Percentiles rank a stretch among this genome's conserved stretches.
phyloP scores from a whole-genome alignment of 92 coral and sea anemone species.

The Porites cylindrica region DNA sequence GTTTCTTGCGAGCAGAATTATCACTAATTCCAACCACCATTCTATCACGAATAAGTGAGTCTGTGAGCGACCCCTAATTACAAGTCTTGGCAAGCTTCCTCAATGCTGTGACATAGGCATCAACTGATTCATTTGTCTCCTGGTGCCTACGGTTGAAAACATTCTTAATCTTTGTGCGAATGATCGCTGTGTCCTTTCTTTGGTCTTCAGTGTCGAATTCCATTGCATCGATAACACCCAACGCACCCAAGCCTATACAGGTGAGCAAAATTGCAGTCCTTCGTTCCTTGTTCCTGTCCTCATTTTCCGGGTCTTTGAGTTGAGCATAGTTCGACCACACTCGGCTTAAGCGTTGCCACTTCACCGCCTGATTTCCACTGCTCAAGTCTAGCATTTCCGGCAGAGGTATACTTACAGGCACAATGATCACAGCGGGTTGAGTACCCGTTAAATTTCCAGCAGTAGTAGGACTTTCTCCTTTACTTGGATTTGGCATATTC shows the following conservation, averaged over 20 bases:
- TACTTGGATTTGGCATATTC: background rate
- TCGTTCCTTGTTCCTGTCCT: constrained; percentile 26
- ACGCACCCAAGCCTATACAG: constrained; percentile 1
- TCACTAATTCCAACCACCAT: constrained; percentile 50
- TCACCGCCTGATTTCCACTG: constrained; percentile 27
- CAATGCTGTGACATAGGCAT: constrained; percentile 34
- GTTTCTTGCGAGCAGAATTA: constrained; percentile 39
- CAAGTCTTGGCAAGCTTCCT: constrained; percentile 35
- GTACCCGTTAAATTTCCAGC: background rate
- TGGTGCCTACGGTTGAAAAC: constrained; percentile 34
- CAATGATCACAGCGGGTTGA: constrained; percentile 10
- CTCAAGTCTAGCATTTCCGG: constrained; percentile 20
- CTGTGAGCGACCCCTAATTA: constrained; percentile 60
- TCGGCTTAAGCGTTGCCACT: constrained; percentile 24
- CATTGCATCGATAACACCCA: constrained; percentile 42
- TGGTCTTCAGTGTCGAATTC: constrained; percentile 24
- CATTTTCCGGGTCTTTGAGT: background rate
- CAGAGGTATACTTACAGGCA: constrained; percentile 41
- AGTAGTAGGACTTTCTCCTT: background rate
- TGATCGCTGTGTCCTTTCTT: constrained; percentile 18
- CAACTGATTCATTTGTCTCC: constrained; percentile 38
- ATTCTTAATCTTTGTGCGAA: constrained; percentile 17
- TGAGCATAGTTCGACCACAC: constrained; percentile 12
- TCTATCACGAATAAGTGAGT: constrained; percentile 42
- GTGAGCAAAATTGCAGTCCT: background rate